phyloP scores from a whole-genome alignment of 2,888 invertebrate genomes.

The Drosophila mercatorum region DNA sequence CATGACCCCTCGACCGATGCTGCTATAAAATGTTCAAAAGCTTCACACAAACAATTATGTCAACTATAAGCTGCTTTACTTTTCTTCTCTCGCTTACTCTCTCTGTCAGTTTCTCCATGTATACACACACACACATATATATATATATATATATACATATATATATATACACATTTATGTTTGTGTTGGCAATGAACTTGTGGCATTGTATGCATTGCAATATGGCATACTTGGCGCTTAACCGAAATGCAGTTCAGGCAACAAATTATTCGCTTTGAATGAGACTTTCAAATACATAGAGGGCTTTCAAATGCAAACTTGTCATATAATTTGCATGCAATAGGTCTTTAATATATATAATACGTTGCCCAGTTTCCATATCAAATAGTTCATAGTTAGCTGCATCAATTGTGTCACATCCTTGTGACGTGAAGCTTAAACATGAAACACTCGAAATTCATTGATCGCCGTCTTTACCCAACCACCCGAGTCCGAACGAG shows the following conservation, averaged over 20 bases:
- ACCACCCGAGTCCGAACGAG: too few relatives aligned
- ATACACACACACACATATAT: not conserved
- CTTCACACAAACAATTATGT: constrained; percentile 58
- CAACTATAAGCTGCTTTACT: constrained; percentile 41
- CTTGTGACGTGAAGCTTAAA: too few relatives aligned
- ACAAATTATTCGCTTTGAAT: constrained; percentile 13
- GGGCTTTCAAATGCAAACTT: not conserved
- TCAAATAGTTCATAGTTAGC: too few relatives aligned
- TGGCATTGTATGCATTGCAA: constrained; percentile 60
- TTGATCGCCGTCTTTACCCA: too few relatives aligned
- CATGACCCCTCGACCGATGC: constrained; percentile 18
- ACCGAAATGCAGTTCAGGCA: constrained; percentile 32
- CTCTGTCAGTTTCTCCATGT: not conserved
- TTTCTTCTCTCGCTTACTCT: not conserved
- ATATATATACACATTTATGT: not conserved
- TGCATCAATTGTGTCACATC: too few relatives aligned
- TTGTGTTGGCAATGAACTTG: constrained; percentile 63
- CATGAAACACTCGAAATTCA: too few relatives aligned
- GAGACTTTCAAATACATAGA: constrained; percentile 11
- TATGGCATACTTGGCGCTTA: constrained; percentile 53
- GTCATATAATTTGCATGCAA: too few relatives aligned
- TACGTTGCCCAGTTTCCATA: too few relatives aligned
- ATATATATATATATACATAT: not conserved
- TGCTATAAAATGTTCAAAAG: constrained; percentile 28
- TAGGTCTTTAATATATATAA: too few relatives aligned